Base-by-base conservation (phyloP, 2,797 vertebrate genomes). In the Pampus argenteus region DNA sequence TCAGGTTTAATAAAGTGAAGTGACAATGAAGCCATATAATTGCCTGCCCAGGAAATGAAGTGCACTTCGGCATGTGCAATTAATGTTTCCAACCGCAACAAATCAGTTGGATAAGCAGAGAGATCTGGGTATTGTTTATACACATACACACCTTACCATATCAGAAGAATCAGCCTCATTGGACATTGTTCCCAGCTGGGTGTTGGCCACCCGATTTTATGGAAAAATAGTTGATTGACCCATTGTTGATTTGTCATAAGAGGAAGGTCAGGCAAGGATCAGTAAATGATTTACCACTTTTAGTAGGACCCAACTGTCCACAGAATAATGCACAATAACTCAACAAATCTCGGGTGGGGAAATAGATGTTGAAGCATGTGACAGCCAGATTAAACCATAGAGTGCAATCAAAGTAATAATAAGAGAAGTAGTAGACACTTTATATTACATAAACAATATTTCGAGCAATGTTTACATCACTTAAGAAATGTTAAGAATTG, bases 171-270 rank as follows among this genome's bases (percentile, higher is more conserved):
- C 40, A 5, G 59, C 52, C 45, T 73, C 61, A 31, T 28, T 60
- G 59, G 47, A 76, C 68, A 82, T 90, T 89, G 87, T 86, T 88
- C 56, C 52, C 7, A 11, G 38, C 58, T 63, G 80, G 87, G 86
- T 13, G 78, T 79, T 67, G 84, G 74, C 58, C 42, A 10, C 38
- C 36, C 23, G 9, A 61, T 73, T 78, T 67, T 44, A 17, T 76
- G 56, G 55, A 61, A 25, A 28, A 15, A 20, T 57, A 25, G 65
- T 81, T 77, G 51, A 62, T 79, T 77, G 51, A 77, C 58, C 40
- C 59, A 28, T 29, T 48, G 58, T 54, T 55, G 58, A 66, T 74
- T 77, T 70, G 44, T 63, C 20, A 42, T n/a, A 20, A 66, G 36
- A 70, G 38, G 11, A 61, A 50, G 69, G 65, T 73, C n/a, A 14